Evolutionary conservation across 2,888 invertebrate genomes (phyloP).

Genomic region (Synergus japonicus): DNA sequence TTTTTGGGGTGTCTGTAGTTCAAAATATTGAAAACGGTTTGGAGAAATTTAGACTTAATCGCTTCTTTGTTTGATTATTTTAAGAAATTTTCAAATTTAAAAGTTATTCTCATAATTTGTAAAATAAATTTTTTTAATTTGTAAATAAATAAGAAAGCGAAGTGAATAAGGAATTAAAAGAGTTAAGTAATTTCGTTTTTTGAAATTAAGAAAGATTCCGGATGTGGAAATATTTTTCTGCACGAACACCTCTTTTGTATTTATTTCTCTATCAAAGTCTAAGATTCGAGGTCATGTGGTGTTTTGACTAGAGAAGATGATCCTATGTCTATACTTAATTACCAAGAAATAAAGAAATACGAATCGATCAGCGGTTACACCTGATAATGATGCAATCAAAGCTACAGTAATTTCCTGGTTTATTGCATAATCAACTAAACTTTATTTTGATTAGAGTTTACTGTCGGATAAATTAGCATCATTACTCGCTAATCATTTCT

Average conservation of each 20-base stretch:
- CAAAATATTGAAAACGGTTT: too few relatives aligned
- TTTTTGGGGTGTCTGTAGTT: too few relatives aligned
- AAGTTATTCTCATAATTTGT: too few relatives aligned
- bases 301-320: neutral
- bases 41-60: too few relatives aligned
- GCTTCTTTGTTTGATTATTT: too few relatives aligned
- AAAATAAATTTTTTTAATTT: too few relatives aligned
- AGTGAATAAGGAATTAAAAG: too few relatives aligned
- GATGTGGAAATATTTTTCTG: neutral
- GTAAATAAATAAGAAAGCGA: too few relatives aligned
- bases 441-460: slow-evolving; percentile 17
- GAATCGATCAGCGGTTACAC: slow-evolving; percentile 24
- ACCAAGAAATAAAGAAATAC: slow-evolving; percentile 16
- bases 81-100: too few relatives aligned
- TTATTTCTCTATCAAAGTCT: neutral
- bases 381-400: slow-evolving; percentile 11
- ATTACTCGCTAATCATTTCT: slow-evolving; percentile 8
- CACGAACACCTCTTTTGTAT: neutral
- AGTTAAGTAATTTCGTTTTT: too few relatives aligned
- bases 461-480: neutral
- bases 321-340: neutral
- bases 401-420: slow-evolving; percentile 28
- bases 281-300: neutral
- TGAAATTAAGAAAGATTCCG: neutral
- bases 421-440: slow-evolving; percentile 9